Base-by-base conservation (phyloP, 2,888 invertebrate species). In the Lasioglossum pauxillum region DNA sequence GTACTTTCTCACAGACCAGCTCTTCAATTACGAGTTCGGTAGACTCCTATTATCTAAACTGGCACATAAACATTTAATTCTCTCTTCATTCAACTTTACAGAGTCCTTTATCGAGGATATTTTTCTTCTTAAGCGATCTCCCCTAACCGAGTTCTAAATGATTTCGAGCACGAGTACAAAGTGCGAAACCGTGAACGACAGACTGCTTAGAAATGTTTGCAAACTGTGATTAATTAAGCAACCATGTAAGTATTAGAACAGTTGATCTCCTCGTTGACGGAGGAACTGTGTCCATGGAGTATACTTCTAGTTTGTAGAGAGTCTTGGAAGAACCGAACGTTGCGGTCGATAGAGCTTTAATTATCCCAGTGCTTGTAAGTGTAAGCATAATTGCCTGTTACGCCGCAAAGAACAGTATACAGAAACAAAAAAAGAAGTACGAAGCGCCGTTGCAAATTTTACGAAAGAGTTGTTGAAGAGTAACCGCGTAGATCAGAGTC, bases 151-250 rank as follows among this genome's bases (percentile, higher is more conserved):
- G 35, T 69, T 23, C 23, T n/a, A 12, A 38, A 41, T 41, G 35
- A 41, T 38, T 73, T 73, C 23, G 31, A 31, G 27, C 16, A 41
- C 31, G 27, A 10, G 19, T 41, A 69, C 16, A 23, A 38, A 57
- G 23, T 67, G 38, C n/a, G 57, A 41, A n/a, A 69, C 41, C 69
- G 31, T 16, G 84, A 78, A 78, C 41, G 78, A 75, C 14, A 14
- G n/a, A 31, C 69, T 74, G 31, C 35, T 38, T 86, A 77, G 80
- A 80, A 64, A 38, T 53, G 44, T 78, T 83, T 23, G 38, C 31
- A 46, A 80, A 72, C 86, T 87, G 87, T 87, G 87, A 87, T 87
- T 80, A 80, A 75, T 73, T 72, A 57, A 73, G 38, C 75, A 53
- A 86, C 53, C 79, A 57, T 64, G 71, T 82, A 87, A 79, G 83